phyloP scores from a whole-genome alignment of 2,888 invertebrate genomes.

The Chrysolina haemoptera region DNA sequence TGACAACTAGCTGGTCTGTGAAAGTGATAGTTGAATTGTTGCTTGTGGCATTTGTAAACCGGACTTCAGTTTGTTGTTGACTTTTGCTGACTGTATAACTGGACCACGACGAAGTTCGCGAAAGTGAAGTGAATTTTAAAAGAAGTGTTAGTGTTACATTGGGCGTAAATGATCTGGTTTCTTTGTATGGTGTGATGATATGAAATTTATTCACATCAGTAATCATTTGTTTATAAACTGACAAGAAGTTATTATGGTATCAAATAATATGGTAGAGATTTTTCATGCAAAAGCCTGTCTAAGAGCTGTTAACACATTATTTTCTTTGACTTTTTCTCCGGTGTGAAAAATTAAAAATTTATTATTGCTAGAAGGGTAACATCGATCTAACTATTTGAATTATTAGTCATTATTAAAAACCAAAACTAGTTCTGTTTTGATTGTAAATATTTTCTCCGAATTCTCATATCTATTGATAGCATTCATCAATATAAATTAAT shows the following conservation, averaged over 20 bases:
- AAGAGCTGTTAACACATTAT: too few relatives aligned
- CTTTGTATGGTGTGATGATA: neutral
- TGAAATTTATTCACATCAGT: neutral
- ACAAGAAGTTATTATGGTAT: constrained; percentile 9
- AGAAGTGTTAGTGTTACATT: constrained; percentile 30
- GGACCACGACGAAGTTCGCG: constrained; percentile 25
- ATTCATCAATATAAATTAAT: too few relatives aligned
- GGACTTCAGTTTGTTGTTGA: constrained; percentile 37
- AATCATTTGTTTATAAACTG: neutral
- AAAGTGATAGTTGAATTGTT: constrained; percentile 44
- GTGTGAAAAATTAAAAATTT: too few relatives aligned
- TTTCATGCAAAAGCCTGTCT: too few relatives aligned
- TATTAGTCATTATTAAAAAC: too few relatives aligned
- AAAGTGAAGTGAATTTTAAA: constrained; percentile 44
- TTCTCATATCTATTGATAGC: too few relatives aligned
- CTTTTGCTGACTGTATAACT: constrained; percentile 30
- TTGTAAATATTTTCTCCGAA: too few relatives aligned
- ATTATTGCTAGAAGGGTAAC: too few relatives aligned
- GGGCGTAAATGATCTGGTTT: constrained; percentile 24
- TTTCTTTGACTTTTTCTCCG: too few relatives aligned
- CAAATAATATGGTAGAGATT: neutral
- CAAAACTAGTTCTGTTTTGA: too few relatives aligned
- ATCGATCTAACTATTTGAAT: too few relatives aligned
- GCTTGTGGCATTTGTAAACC: constrained; percentile 22
- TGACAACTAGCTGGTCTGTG: constrained; percentile 34